Conservation (phyloP, 2,113 vertebrate genomes). For the Carassius carassius region DNA sequence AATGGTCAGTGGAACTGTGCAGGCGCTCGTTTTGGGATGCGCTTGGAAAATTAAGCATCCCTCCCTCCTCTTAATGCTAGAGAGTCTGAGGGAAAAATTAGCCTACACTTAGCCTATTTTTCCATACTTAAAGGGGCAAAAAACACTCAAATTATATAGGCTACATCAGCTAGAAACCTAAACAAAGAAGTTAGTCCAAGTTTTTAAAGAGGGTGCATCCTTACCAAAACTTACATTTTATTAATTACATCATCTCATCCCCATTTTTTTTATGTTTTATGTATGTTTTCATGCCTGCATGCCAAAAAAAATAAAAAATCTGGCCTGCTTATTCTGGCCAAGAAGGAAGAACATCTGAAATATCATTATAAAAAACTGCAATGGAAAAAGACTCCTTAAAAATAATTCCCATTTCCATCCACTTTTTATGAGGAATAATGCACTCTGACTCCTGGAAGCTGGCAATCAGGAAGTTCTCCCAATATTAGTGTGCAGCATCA, state of each 20-base stretch:
- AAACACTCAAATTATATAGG: neutral
- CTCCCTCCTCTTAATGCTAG: constrained; percentile 66
- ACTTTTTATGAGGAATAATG: neutral
- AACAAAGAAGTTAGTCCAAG: neutral
- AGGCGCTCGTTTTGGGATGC: constrained; percentile 58
- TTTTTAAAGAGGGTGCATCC: constrained; percentile 2
- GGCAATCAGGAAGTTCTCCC: neutral
- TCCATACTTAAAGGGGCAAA: neutral
- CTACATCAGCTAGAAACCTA: constrained; percentile 1
- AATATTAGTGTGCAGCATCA: neutral
- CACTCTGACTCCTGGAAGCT: neutral
- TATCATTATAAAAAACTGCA: neutral
- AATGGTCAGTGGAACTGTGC: constrained; percentile 73
- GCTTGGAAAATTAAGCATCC: constrained; percentile 75
- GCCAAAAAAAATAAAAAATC: neutral
- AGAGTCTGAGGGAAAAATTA: constrained; percentile 37
- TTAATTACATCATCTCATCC: neutral
- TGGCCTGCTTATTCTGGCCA: neutral
- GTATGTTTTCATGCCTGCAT: neutral
- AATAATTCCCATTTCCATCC: neutral
- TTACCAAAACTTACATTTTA: constrained; percentile 7
- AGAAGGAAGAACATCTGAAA: neutral
- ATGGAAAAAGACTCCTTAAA: constrained; percentile 1
- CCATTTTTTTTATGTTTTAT: neutral
- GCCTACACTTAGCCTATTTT: constrained; percentile 39